Conservation (phyloP, 1,140 invertebrate genomes). For the Ylistrum balloti region DNA sequence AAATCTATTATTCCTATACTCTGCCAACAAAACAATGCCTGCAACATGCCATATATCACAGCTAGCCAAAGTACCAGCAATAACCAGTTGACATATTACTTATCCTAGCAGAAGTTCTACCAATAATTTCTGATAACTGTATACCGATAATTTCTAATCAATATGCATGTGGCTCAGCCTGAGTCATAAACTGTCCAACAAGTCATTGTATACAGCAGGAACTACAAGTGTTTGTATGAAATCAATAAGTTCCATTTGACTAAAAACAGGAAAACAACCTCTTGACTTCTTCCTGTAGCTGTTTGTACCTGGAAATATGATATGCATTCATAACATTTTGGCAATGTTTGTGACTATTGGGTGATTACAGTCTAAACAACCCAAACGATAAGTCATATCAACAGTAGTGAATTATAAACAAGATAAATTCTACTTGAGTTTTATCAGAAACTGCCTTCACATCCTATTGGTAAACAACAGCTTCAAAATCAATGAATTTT, state of each 20-base stretch:
- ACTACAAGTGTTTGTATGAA: not conserved
- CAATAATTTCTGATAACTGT: conserved; percentile 27
- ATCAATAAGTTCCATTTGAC: conserved; percentile 5
- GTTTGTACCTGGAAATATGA: conserved; percentile 15
- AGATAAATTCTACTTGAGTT: too few relatives aligned
- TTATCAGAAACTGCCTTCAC: not conserved
- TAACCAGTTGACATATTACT: not conserved
- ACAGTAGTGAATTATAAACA: too few relatives aligned
- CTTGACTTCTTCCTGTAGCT: not conserved
- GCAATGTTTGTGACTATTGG: not conserved
- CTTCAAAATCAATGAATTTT: too few relatives aligned
- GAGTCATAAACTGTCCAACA: conserved; percentile 18
- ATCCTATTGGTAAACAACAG: not conserved
- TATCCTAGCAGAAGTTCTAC: not conserved
- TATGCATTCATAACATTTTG: not conserved
- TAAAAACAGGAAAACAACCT: conserved; percentile 1
- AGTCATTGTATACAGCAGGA: not conserved
- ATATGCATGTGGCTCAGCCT: not conserved
- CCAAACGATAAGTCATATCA: not conserved
- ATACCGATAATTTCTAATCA: conserved; percentile 27
- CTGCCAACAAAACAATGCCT: too few relatives aligned
- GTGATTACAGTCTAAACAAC: not conserved
- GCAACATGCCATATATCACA: not conserved
- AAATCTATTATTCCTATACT: too few relatives aligned
- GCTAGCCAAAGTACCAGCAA: not conserved